phyloP scores from a whole-genome alignment of 2,888 invertebrate genomes.

The Cheilosia pagana region DNA sequence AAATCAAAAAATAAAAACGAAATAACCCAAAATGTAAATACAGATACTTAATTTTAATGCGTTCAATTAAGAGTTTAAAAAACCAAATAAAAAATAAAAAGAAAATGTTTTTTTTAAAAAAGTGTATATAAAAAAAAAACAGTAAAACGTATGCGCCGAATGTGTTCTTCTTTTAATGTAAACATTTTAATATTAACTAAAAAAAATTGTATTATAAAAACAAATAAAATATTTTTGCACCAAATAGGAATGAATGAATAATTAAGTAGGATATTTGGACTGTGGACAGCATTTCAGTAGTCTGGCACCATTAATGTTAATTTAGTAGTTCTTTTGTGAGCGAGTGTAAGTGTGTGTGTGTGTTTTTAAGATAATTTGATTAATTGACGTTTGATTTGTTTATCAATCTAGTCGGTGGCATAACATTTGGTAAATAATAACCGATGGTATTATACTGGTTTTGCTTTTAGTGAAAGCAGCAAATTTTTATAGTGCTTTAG shows the following conservation, averaged over 20 bases:
- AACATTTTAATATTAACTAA: slow-evolving; percentile 10
- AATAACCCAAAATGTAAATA: slow-evolving; percentile 29
- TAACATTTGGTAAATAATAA: too few relatives aligned
- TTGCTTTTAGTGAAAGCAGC: too few relatives aligned
- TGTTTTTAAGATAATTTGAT: background rate
- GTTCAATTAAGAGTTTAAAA: slow-evolving; percentile 13
- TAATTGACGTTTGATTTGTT: background rate
- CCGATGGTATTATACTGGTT: too few relatives aligned
- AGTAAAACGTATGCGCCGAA: slow-evolving; percentile 47
- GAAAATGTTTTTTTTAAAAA: slow-evolving; percentile 1
- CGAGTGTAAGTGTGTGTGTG: too few relatives aligned
- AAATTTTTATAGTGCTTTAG: too few relatives aligned
- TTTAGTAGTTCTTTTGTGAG: slow-evolving; percentile 7
- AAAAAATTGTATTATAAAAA: slow-evolving; percentile 8
- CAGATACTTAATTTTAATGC: slow-evolving; percentile 16
- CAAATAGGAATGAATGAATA: slow-evolving; percentile 29
- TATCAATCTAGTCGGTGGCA: background rate
- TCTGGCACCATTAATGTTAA: background rate
- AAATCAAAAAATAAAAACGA: slow-evolving; percentile 10
- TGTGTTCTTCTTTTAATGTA: slow-evolving; percentile 49
- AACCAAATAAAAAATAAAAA: background rate
- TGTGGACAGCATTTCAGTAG: slow-evolving; percentile 19
- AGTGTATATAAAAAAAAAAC: slow-evolving; percentile 30
- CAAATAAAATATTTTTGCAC: slow-evolving; percentile 59
- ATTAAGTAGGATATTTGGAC: slow-evolving; percentile 19